phyloP scores from a whole-genome alignment of 1,140 invertebrate species.

The Scaptodrosophila lebanonensis region DNA sequence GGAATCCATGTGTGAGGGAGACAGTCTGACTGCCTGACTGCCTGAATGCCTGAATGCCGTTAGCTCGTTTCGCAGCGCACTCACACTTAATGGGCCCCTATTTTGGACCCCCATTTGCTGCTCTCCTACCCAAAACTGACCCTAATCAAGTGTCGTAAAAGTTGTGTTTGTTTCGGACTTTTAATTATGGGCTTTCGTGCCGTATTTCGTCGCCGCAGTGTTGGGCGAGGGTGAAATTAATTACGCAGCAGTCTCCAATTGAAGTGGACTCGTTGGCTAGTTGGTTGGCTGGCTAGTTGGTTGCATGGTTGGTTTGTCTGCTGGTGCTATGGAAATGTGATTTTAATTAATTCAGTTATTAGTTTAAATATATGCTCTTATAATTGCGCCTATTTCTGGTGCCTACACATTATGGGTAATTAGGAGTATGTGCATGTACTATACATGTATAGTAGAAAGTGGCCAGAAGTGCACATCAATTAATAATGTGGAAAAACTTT shows the following conservation, averaged over 20 bases:
- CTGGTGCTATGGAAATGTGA: conserved; percentile 54
- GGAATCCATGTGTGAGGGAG: no score
- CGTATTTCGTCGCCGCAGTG: conserved; percentile 3
- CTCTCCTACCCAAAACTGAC: conserved; percentile 32
- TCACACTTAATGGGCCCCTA: no score
- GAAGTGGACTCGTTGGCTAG: conserved; percentile 6
- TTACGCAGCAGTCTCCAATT: conserved; percentile 34
- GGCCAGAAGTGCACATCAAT: no score
- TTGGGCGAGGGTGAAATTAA: conserved; percentile 53
- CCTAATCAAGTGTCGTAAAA: conserved; percentile 73
- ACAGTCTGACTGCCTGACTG: no score
- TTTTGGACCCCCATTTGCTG: background rate
- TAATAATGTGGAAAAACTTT: no score
- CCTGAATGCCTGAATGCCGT: conserved; percentile 37
- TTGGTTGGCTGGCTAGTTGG: conserved; percentile 4
- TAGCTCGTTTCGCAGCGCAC: conserved; percentile 22
- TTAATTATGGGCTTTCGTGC: conserved; percentile 48
- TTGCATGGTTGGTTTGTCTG: background rate
- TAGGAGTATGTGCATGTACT: background rate
- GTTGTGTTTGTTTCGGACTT: conserved; percentile 42
- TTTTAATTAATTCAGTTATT: conserved; percentile 75
- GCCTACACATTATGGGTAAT: no score
- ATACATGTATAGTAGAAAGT: background rate
- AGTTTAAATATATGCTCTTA: conserved; percentile 70
- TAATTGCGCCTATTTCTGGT: conserved; percentile 23